Evolutionary conservation across 2,888 invertebrate genomes (phyloP).

Genomic region (Idaea dimidiata): DNA sequence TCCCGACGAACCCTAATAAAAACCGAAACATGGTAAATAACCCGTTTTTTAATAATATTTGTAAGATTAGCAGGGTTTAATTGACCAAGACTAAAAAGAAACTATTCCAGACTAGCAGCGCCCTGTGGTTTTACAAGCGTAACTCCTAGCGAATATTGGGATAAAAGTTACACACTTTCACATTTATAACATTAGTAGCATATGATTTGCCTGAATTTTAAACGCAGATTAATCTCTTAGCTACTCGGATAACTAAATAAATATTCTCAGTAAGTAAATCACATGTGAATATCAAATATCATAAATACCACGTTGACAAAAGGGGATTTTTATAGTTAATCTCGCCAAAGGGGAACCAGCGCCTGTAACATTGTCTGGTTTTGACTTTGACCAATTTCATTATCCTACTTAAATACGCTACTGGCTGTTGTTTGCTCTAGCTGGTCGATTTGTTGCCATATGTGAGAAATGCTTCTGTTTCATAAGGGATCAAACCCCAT

Average conservation of each 20-base stretch:
- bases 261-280: not conserved
- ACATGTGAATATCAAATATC: not conserved
- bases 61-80: too few species aligned
- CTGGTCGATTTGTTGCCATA: not conserved
- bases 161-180: too few species aligned
- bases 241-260: not conserved
- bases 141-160: too few species aligned
- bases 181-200: too few species aligned
- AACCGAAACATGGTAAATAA: too few species aligned
- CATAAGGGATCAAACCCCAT: not conserved
- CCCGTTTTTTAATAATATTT: too few species aligned
- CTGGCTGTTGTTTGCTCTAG: not conserved
- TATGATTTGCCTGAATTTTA: too few species aligned
- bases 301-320: not conserved
- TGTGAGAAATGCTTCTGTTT: not conserved
- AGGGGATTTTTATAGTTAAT: too few species aligned
- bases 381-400: not conserved
- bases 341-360: not conserved
- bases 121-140: too few species aligned
- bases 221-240: not conserved
- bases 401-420: not conserved
- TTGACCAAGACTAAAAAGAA: too few species aligned
- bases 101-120: too few species aligned
- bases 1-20: too few species aligned
- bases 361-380: not conserved